Conservation (phyloP, 2,888 invertebrate species). For the Tachina grossa region DNA sequence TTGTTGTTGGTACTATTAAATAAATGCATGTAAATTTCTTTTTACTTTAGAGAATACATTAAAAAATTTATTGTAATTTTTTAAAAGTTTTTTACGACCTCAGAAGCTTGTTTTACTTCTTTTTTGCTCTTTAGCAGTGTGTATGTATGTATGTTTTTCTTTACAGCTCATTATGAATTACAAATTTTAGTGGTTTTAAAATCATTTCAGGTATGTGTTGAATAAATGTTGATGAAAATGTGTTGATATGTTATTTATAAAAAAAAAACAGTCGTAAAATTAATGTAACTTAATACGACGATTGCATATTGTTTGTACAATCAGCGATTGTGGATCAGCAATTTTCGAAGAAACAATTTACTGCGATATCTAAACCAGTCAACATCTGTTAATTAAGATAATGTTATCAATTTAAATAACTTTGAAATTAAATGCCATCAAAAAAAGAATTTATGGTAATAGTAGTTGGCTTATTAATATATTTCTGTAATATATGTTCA, state of each 20-base stretch:
- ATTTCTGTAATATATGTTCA: too few relatives aligned
- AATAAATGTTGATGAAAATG: conserved; percentile 54
- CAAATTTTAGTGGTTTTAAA: conserved; percentile 50
- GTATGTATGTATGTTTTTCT: background rate
- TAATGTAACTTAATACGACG: conserved; percentile 67
- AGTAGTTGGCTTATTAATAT: too few relatives aligned
- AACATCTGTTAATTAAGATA: conserved; percentile 58
- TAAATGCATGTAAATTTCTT: conserved; percentile 60
- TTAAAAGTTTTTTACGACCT: conserved; percentile 48
- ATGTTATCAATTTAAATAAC: conserved; percentile 3
- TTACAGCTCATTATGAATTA: conserved; percentile 57
- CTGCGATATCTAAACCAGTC: background rate
- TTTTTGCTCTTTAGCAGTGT: conserved; percentile 9
- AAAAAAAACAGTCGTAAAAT: conserved; percentile 58
- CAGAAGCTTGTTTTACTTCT: conserved; percentile 16
- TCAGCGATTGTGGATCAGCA: conserved; percentile 12
- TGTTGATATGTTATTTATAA: conserved; percentile 63
- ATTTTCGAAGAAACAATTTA: conserved; percentile 45
- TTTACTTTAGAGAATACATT: conserved; percentile 52
- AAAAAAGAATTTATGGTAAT: background rate
- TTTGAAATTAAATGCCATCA: background rate
- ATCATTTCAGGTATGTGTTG: conserved; percentile 21
- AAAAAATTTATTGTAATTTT: conserved; percentile 64
- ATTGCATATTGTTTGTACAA: background rate
- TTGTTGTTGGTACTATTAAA: conserved; percentile 45